Evolutionary conservation across 2,888 invertebrate species (phyloP), one percentile per base, ranked within the genome.

Genomic region (Sminthurinus aureus): DNA sequence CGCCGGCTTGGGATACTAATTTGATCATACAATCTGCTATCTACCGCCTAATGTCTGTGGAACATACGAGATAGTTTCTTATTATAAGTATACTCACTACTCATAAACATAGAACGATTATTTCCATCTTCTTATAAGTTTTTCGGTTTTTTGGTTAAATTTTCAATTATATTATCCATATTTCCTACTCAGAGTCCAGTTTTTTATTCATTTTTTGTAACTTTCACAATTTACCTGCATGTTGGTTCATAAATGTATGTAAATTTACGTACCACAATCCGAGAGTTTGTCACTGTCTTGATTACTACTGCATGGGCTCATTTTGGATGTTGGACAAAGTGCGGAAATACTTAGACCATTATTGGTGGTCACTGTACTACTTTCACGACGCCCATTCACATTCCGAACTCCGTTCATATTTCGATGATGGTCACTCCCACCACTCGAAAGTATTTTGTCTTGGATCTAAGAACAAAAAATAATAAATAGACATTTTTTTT

Each of bases 211-310:
- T n/a, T n/a, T n/a, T n/a, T n/a, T n/a, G n/a, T n/a, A n/a, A n/a
- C n/a, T n/a, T n/a, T n/a, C 2, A 58, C 13, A 58, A 58, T 15
- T 2, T 58, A 38, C 38, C 1, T 38, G 38, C 3, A 6, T 38
- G 1, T 38, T 38, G 38, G 38, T 1, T 38, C 6, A 38, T 38
- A 1, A 4, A 1, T 38, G 38, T 38, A 38, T 38, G n/a, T 38
- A 38, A 38, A 38, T 38, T 1, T 38, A 38, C n/a, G 66, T 83
- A 88, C 88, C 88, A 81, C 83, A 86, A 74, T 88, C 88, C 11
- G 88, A 88, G 58, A 86, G 85, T 79, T 85, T 86, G 85, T 88
- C 88, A 79, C 87, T 87, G 9, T 87, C 88, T 67, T 73, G 81
- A 76, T 85, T 85, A 79, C 79, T 82, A 76, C 87, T 87, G 77